These are phyloP conservation scores for Mesembrinibis cayennensis DNA, from an alignment of 2,113 vertebrate genomes.

Conservation along the genomic window DNA sequence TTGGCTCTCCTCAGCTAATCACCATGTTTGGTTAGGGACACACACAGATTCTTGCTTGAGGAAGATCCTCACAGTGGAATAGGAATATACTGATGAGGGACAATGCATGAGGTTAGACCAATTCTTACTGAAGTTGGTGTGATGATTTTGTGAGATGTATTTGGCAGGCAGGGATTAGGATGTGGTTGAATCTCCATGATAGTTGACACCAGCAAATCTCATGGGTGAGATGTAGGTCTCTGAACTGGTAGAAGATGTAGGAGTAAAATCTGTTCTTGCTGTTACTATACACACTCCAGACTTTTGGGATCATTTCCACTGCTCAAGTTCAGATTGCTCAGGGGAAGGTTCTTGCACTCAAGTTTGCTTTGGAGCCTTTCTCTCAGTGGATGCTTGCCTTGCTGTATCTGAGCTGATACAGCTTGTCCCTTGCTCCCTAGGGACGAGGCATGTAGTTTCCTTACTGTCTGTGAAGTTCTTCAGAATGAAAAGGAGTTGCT, in stretches of 20 bases:
- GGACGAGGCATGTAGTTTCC: background rate
- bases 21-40: fast-evolving
- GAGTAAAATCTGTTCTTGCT: background rate
- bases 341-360: background rate
- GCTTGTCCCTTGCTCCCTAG: background rate
- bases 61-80: background rate
- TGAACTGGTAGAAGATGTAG: background rate
- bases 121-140: background rate
- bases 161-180: background rate
- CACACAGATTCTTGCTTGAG: background rate
- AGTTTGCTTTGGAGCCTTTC: background rate
- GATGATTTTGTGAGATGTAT: background rate
- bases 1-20: background rate
- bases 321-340: background rate
- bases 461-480: background rate
- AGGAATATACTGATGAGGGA: background rate
- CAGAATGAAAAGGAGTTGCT: background rate
- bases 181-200: background rate
- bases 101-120: background rate
- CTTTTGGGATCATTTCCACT: background rate
- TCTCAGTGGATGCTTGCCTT: background rate
- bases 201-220: background rate
- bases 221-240: background rate
- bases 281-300: background rate
- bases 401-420: background rate